Percentiles rank a stretch among this genome's conserved stretches.
phyloP scores from a whole-genome alignment of 2,888 invertebrate genomes.

The Phengaris alcon region DNA sequence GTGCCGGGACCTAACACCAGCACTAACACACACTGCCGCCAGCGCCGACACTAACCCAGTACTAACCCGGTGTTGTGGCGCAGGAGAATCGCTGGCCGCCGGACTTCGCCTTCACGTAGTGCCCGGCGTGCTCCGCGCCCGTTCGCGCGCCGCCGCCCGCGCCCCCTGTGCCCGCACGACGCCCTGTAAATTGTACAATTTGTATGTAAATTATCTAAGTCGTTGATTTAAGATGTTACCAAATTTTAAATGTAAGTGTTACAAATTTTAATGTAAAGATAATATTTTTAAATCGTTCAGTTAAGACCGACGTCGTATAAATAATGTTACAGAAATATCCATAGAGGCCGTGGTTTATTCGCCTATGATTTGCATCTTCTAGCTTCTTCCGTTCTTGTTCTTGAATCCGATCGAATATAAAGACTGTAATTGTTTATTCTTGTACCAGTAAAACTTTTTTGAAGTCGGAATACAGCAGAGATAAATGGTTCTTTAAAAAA shows the following conservation, averaged over 20 bases:
- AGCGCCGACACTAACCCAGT: slow-evolving; percentile 25
- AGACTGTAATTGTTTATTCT: no score
- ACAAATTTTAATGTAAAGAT: slow-evolving; percentile 46
- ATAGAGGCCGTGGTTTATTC: no score
- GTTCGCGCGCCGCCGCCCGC: slow-evolving; percentile 32
- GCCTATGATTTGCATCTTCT: no score
- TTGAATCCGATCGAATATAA: no score
- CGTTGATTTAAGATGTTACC: slow-evolving; percentile 45
- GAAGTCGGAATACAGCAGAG: no score
- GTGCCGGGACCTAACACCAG: neutral
- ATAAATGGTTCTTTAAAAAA: no score
- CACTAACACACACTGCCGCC: neutral
- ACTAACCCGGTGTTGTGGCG: slow-evolving; percentile 52
- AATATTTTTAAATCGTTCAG: slow-evolving; percentile 41
- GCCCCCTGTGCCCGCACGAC: slow-evolving; percentile 31
- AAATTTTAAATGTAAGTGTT: slow-evolving; percentile 51
- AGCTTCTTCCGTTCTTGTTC: no score
- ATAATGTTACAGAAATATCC: neutral
- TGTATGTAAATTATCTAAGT: slow-evolving; percentile 44
- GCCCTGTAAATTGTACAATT: slow-evolving; percentile 54
- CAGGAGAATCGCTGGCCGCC: slow-evolving; percentile 75
- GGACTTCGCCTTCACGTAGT: slow-evolving; percentile 73
- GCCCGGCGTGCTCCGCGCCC: slow-evolving; percentile 39
- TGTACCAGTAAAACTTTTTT: no score
- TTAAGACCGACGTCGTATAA: slow-evolving; percentile 25